phyloP scores from a whole-genome alignment of 2,888 invertebrate species.

The Bimastos eiseni region DNA sequence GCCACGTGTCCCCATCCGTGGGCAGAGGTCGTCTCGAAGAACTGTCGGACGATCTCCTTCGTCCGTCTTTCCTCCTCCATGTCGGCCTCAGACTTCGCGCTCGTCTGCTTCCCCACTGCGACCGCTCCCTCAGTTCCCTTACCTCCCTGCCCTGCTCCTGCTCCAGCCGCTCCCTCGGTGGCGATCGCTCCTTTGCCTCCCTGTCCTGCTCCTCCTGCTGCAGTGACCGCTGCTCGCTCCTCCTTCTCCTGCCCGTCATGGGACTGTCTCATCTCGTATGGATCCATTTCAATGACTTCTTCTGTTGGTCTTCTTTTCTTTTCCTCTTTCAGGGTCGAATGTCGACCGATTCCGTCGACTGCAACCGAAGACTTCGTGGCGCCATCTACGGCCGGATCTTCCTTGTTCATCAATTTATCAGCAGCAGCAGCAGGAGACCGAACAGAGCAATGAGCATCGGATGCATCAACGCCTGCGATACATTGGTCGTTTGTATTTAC shows the following conservation, averaged over 20 bases:
- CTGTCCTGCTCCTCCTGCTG: not conserved
- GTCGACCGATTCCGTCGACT: not conserved
- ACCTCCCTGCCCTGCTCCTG: not conserved
- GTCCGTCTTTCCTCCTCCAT: slow-evolving; percentile 7
- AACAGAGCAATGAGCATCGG: not conserved
- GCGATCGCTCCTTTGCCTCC: too few relatives aligned
- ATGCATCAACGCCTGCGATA: not conserved
- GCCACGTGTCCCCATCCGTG: slow-evolving; percentile 37
- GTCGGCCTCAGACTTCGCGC: not conserved
- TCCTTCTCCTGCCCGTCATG: not conserved
- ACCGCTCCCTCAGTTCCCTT: not conserved
- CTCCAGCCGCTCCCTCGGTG: not conserved
- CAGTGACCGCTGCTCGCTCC: too few relatives aligned
- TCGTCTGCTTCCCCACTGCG: not conserved
- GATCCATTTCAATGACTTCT: not conserved
- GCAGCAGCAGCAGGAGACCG: not conserved
- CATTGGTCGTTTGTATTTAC: not conserved
- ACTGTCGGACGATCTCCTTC: slow-evolving; percentile 25
- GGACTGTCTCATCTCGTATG: not conserved
- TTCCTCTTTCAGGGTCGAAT: not conserved
- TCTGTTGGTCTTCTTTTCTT: not conserved
- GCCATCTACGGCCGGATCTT: not conserved
- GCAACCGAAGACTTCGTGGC: not conserved
- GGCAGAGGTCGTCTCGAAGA: slow-evolving; percentile 32
- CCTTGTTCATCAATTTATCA: not conserved